Conservation (phyloP, 2,888 invertebrate species). For the Gryllus longicercus region DNA sequence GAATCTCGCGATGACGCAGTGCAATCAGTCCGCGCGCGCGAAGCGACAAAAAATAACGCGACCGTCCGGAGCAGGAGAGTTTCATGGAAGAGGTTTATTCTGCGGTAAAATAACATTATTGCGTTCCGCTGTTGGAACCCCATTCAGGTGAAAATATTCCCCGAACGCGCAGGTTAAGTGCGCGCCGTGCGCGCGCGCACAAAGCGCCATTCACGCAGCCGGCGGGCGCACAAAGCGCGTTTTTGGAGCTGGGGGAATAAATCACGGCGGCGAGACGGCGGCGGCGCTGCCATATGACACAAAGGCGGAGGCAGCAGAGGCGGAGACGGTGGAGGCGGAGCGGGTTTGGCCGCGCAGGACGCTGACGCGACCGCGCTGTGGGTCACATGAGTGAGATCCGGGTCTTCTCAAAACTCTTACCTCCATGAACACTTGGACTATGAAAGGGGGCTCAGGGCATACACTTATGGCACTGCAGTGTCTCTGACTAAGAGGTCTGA, state of each 20-base stretch:
- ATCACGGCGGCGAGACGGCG: background rate
- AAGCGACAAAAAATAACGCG: background rate
- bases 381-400: background rate
- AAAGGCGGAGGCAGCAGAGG: background rate
- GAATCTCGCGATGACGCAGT: background rate
- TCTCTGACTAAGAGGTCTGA: no score
- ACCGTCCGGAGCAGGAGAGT: background rate
- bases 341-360: background rate
- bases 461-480: no score
- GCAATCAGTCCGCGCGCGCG: no score
- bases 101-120: conserved; percentile 10
- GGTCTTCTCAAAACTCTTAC: no score
- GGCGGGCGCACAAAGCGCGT: background rate
- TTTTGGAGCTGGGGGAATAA: background rate
- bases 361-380: background rate
- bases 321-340: background rate
- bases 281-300: conserved; percentile 6
- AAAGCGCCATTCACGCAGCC: background rate
- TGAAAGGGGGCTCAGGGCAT: no score
- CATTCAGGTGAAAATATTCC: background rate
- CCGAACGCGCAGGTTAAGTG: background rate
- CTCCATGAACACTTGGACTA: no score
- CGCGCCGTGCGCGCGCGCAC: background rate
- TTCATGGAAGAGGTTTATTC: background rate
- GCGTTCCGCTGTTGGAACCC: background rate